phyloP scores from a whole-genome alignment of 2,888 invertebrate species.

The Meliscaeva auricollis region DNA sequence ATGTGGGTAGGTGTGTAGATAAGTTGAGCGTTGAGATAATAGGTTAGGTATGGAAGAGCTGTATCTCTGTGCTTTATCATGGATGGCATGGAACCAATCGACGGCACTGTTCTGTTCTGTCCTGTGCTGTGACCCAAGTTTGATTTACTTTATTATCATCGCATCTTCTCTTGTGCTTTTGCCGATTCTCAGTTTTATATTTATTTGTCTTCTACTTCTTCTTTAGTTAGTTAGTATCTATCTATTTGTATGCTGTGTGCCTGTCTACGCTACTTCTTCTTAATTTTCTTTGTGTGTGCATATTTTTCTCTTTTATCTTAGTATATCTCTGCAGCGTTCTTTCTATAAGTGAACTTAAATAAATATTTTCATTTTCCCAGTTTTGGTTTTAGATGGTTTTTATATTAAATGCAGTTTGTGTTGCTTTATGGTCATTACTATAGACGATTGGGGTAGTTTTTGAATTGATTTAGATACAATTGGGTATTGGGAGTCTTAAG shows the following conservation, averaged over 20 bases:
- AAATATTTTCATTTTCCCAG: slow-evolving; percentile 47
- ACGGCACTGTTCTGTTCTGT: slow-evolving; percentile 10
- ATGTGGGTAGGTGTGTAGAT: not conserved
- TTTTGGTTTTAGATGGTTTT: slow-evolving; percentile 9
- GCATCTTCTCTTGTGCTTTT: slow-evolving; percentile 48
- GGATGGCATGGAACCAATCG: slow-evolving; percentile 69
- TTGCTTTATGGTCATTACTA: not conserved
- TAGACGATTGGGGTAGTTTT: slow-evolving; percentile 32
- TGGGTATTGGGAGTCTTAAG: slow-evolving; percentile 33
- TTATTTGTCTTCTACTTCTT: slow-evolving; percentile 44
- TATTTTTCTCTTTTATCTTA: slow-evolving; percentile 42
- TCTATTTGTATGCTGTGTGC: not conserved
- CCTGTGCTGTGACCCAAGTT: slow-evolving; percentile 43
- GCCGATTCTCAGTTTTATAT: slow-evolving; percentile 38
- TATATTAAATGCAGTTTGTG: slow-evolving; percentile 16
- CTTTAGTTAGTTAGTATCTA: slow-evolving; percentile 39
- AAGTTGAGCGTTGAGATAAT: not conserved
- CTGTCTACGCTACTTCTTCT: slow-evolving; percentile 27
- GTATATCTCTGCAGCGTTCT: slow-evolving; percentile 12
- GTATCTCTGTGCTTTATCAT: slow-evolving; percentile 50
- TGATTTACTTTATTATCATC: slow-evolving; percentile 58
- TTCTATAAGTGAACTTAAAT: slow-evolving; percentile 49
- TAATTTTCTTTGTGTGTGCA: slow-evolving; percentile 53
- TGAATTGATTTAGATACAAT: slow-evolving; percentile 47
- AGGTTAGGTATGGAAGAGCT: not conserved